Evolutionary conservation across 2,113 vertebrate genomes (phyloP).

Genomic region (Labeo catla): DNA sequence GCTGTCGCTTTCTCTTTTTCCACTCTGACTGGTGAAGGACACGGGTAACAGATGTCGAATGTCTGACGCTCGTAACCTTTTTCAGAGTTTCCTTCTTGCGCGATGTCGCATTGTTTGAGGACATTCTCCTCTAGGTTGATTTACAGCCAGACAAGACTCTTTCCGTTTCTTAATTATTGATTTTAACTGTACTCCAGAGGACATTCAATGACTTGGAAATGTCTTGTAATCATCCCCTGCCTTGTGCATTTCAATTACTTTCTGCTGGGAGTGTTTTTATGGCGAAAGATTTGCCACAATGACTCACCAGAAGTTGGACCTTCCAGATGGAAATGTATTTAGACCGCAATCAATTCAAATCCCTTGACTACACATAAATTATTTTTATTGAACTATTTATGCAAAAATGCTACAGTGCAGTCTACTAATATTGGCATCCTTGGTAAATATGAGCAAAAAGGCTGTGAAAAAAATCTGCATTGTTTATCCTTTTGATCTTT

Average conservation of each 20-base stretch:
- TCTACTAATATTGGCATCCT: too few relatives aligned
- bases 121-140: background rate
- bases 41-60: background rate
- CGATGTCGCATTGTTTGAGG: background rate
- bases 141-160: background rate
- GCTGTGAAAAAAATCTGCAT: too few relatives aligned
- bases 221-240: background rate
- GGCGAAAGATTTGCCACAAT: background rate
- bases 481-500: too few relatives aligned
- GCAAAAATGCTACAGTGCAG: background rate
- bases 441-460: too few relatives aligned
- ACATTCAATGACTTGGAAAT: background rate
- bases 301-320: background rate
- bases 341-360: background rate
- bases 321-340: background rate
- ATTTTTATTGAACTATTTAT: background rate
- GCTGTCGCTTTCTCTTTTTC: background rate
- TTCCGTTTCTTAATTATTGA: conserved; percentile 4
- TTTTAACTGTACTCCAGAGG: conserved; percentile 16
- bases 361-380: background rate
- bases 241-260: conserved; percentile 23
- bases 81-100: background rate
- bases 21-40: background rate
- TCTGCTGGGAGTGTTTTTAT: background rate
- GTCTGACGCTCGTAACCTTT: background rate